Conservation (phyloP, 2,888 invertebrate genomes). For the Hydrotaea diabolus region DNA sequence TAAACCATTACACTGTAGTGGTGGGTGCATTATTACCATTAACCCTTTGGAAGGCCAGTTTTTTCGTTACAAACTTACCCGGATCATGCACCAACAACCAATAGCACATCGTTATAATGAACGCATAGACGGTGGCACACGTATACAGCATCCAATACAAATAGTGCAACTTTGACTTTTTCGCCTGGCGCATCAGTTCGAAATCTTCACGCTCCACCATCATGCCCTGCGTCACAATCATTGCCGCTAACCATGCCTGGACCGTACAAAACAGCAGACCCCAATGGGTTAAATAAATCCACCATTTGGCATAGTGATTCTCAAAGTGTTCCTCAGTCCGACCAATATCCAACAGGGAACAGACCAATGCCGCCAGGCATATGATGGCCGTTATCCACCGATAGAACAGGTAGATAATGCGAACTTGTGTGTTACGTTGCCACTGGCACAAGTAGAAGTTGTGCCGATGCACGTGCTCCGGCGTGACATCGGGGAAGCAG, state of each 20-base stretch:
- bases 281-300: slow-evolving; percentile 81
- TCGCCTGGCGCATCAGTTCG: slow-evolving; percentile 80
- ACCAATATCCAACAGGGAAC: slow-evolving; percentile 80
- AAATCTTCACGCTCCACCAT: slow-evolving; percentile 81
- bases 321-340: slow-evolving; percentile 80
- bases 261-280: slow-evolving; percentile 79
- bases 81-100: slow-evolving; percentile 86
- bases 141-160: slow-evolving; percentile 81
- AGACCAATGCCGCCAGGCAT: slow-evolving; percentile 80
- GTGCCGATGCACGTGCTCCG: slow-evolving; percentile 80
- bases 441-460: slow-evolving; percentile 81
- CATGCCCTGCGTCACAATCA: slow-evolving; percentile 81
- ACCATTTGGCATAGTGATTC: slow-evolving; percentile 81
- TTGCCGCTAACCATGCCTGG: slow-evolving; percentile 81
- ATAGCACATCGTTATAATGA: slow-evolving; percentile 81
- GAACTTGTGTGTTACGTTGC: slow-evolving; percentile 81
- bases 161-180: slow-evolving; percentile 79
- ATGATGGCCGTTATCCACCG: slow-evolving; percentile 81
- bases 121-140: slow-evolving; percentile 80
- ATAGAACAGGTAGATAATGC: slow-evolving; percentile 81
- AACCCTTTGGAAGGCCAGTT: no score
- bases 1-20: no score
- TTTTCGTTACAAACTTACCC: slow-evolving; percentile 83
- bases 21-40: no score
- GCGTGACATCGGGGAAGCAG: slow-evolving; percentile 80